phyloP scores from a whole-genome alignment of 2,113 vertebrate species.

The Psittacara wagleri region DNA sequence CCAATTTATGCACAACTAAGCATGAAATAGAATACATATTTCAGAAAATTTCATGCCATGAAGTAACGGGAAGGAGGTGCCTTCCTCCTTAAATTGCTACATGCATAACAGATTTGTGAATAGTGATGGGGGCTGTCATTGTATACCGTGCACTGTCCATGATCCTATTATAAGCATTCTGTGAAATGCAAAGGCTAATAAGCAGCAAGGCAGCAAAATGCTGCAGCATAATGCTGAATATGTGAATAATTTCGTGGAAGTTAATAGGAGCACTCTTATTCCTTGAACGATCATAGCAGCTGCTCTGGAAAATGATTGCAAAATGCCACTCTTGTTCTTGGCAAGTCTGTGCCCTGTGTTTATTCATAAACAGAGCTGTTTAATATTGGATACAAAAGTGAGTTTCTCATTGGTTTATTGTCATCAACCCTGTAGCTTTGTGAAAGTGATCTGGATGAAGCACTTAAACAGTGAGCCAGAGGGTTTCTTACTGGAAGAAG shows the following conservation, averaged over 20 bases:
- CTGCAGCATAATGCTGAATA: not conserved
- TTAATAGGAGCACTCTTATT: not conserved
- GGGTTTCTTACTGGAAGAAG: not conserved
- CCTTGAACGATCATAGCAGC: not conserved
- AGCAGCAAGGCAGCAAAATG: not conserved
- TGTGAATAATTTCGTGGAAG: not conserved
- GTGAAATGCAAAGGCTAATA: not conserved
- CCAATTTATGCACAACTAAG: constrained; percentile 15
- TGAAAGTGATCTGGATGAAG: not conserved
- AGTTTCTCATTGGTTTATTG: not conserved
- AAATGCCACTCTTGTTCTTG: constrained; percentile 22
- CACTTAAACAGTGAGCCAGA: not conserved
- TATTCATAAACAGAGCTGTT: constrained; percentile 7
- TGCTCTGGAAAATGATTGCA: constrained; percentile 4
- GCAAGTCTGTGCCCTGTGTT: not conserved
- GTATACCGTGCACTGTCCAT: not conserved
- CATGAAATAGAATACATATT: not conserved
- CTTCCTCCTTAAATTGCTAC: not conserved
- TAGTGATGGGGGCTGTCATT: not conserved
- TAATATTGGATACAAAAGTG: constrained; percentile 7
- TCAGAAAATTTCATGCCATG: not conserved
- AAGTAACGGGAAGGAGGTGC: not conserved
- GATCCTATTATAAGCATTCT: not conserved
- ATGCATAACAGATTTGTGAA: not conserved
- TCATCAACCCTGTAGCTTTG: not conserved